These are phyloP conservation scores for Parelbella ahira DNA, from an alignment of 2,888 invertebrate species.

Conservation along the genomic window DNA sequence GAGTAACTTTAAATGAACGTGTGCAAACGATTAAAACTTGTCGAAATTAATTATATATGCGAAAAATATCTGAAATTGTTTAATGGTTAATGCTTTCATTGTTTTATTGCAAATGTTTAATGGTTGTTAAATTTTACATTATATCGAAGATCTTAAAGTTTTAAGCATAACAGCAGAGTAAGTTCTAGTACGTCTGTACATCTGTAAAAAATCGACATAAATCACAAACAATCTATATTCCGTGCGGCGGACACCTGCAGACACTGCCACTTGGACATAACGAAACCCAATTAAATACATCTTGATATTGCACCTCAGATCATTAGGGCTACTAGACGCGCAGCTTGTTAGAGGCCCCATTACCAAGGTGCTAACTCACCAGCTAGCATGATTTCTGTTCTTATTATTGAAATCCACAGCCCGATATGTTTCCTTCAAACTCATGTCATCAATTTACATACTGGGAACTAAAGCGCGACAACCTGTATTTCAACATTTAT, in stretches of 20 bases:
- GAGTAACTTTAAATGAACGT: no score
- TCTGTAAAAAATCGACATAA: constrained; percentile 41
- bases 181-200: no score
- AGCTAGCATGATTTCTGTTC: constrained; percentile 33
- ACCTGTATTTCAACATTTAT: no score
- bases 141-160: no score
- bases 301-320: constrained; percentile 54
- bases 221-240: constrained; percentile 65
- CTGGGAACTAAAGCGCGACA: no score
- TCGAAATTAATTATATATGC: no score
- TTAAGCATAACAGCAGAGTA: no score
- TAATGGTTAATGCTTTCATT: no score
- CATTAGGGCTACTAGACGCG: constrained; percentile 28
- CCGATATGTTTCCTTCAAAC: constrained; percentile 18
- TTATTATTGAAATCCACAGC: constrained; percentile 14
- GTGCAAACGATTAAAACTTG: no score
- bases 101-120: no score
- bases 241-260: constrained; percentile 61
- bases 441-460: constrained; percentile 12
- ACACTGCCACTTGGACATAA: constrained; percentile 43
- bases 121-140: no score
- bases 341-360: constrained; percentile 34
- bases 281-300: constrained; percentile 70
- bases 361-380: constrained; percentile 35
- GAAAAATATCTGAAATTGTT: no score